phyloP scores from a whole-genome alignment of 2,888 invertebrate genomes.

The Oligia fasciuncula region DNA sequence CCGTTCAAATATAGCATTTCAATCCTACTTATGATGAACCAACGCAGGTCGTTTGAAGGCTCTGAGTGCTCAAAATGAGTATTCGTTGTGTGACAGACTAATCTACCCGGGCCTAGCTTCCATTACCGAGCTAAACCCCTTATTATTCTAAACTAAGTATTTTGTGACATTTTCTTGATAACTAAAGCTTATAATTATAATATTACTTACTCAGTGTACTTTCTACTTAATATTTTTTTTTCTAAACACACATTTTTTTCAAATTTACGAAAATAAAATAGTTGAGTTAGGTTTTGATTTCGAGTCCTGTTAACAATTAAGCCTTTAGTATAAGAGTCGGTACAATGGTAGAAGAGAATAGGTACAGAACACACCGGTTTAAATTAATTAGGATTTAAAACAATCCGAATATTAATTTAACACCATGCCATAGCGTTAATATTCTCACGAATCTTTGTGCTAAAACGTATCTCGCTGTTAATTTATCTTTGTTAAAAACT shows the following conservation, averaged over 20 bases:
- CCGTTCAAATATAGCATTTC: conserved; percentile 22
- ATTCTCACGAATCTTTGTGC: conserved; percentile 56
- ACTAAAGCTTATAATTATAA: background rate
- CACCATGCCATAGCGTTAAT: conserved; percentile 31
- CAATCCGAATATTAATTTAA: conserved; percentile 20
- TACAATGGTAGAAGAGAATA: background rate
- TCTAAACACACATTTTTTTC: background rate
- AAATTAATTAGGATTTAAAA: background rate
- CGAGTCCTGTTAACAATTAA: background rate
- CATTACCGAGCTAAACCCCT: conserved; percentile 52
- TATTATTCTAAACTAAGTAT: conserved; percentile 33
- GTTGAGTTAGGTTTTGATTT: background rate
- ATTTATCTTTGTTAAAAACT: conserved; percentile 76
- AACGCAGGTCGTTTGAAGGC: conserved; percentile 34
- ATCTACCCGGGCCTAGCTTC: conserved; percentile 43
- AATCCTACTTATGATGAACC: conserved; percentile 29
- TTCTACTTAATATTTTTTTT: background rate
- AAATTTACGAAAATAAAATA: background rate
- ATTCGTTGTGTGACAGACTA: conserved; percentile 52
- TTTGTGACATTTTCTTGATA: conserved; percentile 21
- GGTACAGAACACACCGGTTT: background rate
- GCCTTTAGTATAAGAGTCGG: background rate
- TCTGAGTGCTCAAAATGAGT: conserved; percentile 49
- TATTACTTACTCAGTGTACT: no score
- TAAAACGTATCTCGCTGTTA: conserved; percentile 69